Evolutionary conservation across 2,113 vertebrate genomes (phyloP).

Genomic region (Pica pica): DNA sequence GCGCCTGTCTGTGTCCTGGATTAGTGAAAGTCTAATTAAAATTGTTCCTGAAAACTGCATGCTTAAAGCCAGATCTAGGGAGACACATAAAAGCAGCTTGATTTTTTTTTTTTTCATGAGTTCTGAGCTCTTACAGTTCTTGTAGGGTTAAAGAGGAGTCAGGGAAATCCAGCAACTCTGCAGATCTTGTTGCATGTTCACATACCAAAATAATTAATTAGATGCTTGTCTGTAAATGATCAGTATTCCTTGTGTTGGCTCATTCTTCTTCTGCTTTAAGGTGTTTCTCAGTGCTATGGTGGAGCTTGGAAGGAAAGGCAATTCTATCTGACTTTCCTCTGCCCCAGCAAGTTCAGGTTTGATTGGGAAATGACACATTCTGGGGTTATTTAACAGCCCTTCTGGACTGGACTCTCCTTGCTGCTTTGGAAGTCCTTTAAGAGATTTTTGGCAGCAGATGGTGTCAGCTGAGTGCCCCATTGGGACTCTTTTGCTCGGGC

Average conservation of each 20-base stretch:
- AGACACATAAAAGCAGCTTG: not conserved
- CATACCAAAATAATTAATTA: not conserved
- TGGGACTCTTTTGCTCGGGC: not conserved
- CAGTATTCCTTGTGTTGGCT: not conserved
- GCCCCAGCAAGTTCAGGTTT: not conserved
- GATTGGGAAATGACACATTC: not conserved
- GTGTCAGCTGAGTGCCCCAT: not conserved
- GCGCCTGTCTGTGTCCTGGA: not conserved
- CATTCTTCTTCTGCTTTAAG: not conserved
- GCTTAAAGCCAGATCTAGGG: not conserved
- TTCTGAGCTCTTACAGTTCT: not conserved
- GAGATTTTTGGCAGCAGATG: not conserved
- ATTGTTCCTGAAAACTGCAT: not conserved
- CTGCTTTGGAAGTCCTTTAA: not conserved
- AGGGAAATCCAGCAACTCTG: not conserved
- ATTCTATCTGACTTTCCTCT: not conserved
- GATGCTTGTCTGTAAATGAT: not conserved
- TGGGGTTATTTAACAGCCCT: not conserved
- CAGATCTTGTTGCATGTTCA: not conserved
- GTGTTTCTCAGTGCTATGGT: not conserved
- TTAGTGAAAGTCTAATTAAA: not conserved
- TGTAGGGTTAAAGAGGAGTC: not conserved
- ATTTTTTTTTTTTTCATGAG: rapidly evolving
- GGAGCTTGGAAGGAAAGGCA: not conserved
- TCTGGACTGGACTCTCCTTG: not conserved